A percentile compares a stretch with the other conserved stretches of the same genome.
These are phyloP conservation scores for Numenius arquata DNA, from an alignment of 2,113 vertebrate species.

Conservation along the genomic window DNA sequence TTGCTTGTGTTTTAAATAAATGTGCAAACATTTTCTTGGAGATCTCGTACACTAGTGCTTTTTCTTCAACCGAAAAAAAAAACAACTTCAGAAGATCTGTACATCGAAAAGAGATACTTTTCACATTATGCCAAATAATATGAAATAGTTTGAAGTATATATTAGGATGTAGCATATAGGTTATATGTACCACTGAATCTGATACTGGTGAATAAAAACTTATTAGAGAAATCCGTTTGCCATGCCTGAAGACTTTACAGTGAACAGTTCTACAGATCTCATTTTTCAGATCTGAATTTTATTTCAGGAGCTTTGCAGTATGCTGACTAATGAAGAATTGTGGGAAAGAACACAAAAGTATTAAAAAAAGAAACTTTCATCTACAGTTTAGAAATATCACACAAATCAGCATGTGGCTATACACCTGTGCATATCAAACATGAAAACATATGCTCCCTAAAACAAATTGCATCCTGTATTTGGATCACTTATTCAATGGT, in stretches of 20 bases:
- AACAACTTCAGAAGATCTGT: neutral
- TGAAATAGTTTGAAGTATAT: slow-evolving; percentile 10
- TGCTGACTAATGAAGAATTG: slow-evolving; percentile 49
- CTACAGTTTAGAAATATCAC: neutral
- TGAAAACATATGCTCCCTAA: neutral
- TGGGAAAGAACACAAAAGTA: neutral
- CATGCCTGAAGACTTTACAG: slow-evolving; percentile 51
- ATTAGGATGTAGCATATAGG: slow-evolving; percentile 25
- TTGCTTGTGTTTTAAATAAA: slow-evolving; percentile 27
- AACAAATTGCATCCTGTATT: slow-evolving; percentile 40
- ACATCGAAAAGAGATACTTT: slow-evolving; percentile 10
- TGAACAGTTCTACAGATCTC: slow-evolving; percentile 63
- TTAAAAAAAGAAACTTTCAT: neutral
- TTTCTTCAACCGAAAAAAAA: neutral
- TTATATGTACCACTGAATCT: slow-evolving; percentile 44
- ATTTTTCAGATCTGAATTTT: slow-evolving; percentile 66
- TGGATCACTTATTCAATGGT: slow-evolving; percentile 43
- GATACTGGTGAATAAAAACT: slow-evolving; percentile 61
- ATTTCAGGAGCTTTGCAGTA: slow-evolving; percentile 51
- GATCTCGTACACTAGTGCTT: neutral
- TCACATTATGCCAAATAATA: slow-evolving; percentile 1
- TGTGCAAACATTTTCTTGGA: neutral
- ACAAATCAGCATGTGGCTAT: neutral
- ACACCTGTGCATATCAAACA: neutral
- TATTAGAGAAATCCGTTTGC: slow-evolving; percentile 59